Evolutionary conservation across 1,140 invertebrate genomes (phyloP), one percentile per base, ranked within the genome.

Genomic region (Drosophila parvula): DNA sequence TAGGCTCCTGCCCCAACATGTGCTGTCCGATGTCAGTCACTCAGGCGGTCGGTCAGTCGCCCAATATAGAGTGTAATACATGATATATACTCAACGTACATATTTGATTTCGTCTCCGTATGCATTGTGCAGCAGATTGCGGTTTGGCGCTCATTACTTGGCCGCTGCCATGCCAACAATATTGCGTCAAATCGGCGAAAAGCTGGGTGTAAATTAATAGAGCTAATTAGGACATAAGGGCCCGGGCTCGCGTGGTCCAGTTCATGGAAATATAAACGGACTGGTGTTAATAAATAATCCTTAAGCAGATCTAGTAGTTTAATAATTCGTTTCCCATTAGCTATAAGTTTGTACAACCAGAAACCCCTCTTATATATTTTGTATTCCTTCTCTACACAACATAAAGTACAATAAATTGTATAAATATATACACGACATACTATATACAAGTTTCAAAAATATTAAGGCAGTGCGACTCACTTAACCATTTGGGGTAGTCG

Each of bases 121-220:
- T 70, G 47, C 73, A 69, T 61, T 48, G 34, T 41, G 50, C 44
- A 74, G 44, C 77, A 67, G 45, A 30, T 36, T 68, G 57, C 53
- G 71, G 60, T 18, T 64, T 75, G 73, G 27, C 48, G 34, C 51
- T 45, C 51, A 51, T 51, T 44, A 60, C 22, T 30, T 59, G 44
- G 10, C 36, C 36, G 32, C 27, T 47, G 57, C 47, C 62, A 56
- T 80, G 14, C 34, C 57, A 55, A 56, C 55, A 9, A 43, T 34
- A 34, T 27, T 10, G 11, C 11, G 47, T 44, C 74, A 78, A 63
- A 75, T 45, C 65, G 53, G 41, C n/a, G 59, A 45, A 55, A 73
- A 71, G 59, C 62, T 40, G 63, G 22, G 48, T 59, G 74, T 67
- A 74, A 85, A 78, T 84, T 85, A 81, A 85, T 85, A 57, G 57